These are phyloP conservation scores for Acrossocheilus wenchowensis DNA, from an alignment of 2,797 vertebrate genomes.

Conservation along the genomic window DNA sequence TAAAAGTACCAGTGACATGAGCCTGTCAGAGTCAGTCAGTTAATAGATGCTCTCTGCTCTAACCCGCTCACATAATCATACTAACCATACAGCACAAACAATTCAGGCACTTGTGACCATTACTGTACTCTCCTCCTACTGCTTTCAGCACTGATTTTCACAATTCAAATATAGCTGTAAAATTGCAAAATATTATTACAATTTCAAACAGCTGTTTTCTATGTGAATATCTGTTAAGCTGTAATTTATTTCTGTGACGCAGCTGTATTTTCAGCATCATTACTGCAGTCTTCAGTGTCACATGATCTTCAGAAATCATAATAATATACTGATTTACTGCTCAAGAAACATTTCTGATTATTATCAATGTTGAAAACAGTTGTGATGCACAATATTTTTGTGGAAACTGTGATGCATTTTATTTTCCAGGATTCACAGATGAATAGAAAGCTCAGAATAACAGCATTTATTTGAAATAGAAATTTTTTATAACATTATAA, in stretches of 20 bases:
- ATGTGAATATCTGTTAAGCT: too few species aligned
- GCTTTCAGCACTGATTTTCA: neutral
- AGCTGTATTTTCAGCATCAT: too few species aligned
- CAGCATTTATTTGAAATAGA: neutral
- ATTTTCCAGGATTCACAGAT: neutral
- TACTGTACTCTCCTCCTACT: neutral
- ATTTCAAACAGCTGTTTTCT: neutral
- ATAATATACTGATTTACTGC: neutral
- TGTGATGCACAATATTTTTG: neutral
- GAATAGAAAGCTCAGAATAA: neutral
- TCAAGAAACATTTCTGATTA: neutral
- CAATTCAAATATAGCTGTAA: neutral
- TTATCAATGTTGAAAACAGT: neutral
- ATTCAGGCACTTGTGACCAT: neutral
- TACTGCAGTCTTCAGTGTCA: too few species aligned
- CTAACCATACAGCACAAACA: neutral
- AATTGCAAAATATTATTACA: neutral
- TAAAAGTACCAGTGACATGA: neutral
- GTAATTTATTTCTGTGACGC: too few species aligned
- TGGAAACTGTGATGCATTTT: neutral
- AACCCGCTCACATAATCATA: neutral
- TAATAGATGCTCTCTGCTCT: neutral
- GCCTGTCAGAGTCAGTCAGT: neutral
- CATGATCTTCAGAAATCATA: neutral
- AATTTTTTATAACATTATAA: neutral